A percentile compares a stretch with the other conserved stretches of the same genome.
Conservation (phyloP, 2,888 invertebrate species). For the Eilema depressum region DNA sequence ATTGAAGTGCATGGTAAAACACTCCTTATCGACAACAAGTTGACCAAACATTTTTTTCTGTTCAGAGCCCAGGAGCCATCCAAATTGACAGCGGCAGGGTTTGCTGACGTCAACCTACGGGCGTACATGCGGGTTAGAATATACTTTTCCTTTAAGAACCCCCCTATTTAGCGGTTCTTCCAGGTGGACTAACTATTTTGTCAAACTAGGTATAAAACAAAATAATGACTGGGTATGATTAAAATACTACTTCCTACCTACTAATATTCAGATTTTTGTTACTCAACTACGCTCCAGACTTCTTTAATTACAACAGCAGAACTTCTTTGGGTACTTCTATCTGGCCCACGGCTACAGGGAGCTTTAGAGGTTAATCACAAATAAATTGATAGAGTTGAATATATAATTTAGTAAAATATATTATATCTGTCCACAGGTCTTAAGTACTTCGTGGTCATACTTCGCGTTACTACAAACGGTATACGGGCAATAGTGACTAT, state of each 20-base stretch:
- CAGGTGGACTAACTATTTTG: too few relatives aligned
- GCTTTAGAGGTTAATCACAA: not conserved
- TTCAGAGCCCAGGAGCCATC: constrained; percentile 67
- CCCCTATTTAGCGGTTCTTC: not conserved
- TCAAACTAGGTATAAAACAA: too few relatives aligned
- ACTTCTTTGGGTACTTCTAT: too few relatives aligned
- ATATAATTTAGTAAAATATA: not conserved
- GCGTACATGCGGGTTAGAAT: constrained; percentile 65
- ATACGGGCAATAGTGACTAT: constrained; percentile 34
- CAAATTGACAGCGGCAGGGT: constrained; percentile 68
- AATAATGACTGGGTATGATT: too few relatives aligned
- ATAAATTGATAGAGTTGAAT: not conserved
- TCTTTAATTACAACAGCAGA: too few relatives aligned
- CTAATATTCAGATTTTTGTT: too few relatives aligned
- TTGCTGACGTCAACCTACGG: constrained; percentile 68
- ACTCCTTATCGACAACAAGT: not conserved
- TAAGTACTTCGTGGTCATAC: constrained; percentile 63
- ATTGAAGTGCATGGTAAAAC: not conserved
- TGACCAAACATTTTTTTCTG: not conserved
- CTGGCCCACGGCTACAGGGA: too few relatives aligned
- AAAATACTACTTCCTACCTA: too few relatives aligned
- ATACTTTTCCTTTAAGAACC: not conserved
- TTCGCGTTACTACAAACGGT: constrained; percentile 62
- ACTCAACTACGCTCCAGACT: too few relatives aligned
- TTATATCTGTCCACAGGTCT: constrained; percentile 36